Percentiles rank a stretch among this genome's conserved stretches.
phyloP scores from a whole-genome alignment of 2,113 vertebrate genomes.

The Grammomys surdaster region DNA sequence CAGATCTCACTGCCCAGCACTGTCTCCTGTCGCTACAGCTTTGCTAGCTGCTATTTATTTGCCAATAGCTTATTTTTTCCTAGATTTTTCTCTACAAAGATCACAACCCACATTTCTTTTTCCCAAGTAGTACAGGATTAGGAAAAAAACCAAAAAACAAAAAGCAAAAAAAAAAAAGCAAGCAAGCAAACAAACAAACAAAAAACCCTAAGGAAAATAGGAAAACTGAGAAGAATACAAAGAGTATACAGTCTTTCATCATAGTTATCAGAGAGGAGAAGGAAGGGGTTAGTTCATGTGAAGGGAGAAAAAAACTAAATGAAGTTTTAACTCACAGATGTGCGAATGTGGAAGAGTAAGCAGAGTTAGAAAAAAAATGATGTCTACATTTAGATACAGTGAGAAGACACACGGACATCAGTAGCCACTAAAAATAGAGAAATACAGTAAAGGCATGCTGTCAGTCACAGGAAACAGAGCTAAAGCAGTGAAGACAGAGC shows the following conservation, averaged over 20 bases:
- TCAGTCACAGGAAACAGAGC: constrained; percentile 13
- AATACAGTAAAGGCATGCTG: constrained; percentile 9
- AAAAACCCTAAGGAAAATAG: too few species aligned
- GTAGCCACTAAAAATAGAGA: constrained; percentile 33
- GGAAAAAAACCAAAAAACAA: background rate
- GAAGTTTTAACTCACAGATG: constrained; percentile 40
- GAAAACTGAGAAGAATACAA: constrained; percentile 14
- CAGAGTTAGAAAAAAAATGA: background rate
- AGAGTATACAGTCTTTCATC: background rate
- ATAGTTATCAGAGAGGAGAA: background rate
- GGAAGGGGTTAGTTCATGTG: background rate
- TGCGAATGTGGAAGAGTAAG: constrained; percentile 22
- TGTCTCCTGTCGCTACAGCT: background rate
- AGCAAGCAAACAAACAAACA: too few species aligned
- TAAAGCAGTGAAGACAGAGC: background rate
- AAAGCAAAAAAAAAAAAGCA: too few species aligned
- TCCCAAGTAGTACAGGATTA: background rate
- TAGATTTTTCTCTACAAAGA: background rate
- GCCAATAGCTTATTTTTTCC: background rate
- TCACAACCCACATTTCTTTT: background rate
- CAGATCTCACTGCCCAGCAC: background rate
- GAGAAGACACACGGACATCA: constrained; percentile 12
- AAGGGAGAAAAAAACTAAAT: constrained; percentile 34
- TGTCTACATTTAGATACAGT: constrained; percentile 27
- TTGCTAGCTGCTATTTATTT: background rate